These are phyloP conservation scores for Neolamprologus multifasciatus DNA, from an alignment of 2,797 vertebrate species.

Conservation along the genomic window DNA sequence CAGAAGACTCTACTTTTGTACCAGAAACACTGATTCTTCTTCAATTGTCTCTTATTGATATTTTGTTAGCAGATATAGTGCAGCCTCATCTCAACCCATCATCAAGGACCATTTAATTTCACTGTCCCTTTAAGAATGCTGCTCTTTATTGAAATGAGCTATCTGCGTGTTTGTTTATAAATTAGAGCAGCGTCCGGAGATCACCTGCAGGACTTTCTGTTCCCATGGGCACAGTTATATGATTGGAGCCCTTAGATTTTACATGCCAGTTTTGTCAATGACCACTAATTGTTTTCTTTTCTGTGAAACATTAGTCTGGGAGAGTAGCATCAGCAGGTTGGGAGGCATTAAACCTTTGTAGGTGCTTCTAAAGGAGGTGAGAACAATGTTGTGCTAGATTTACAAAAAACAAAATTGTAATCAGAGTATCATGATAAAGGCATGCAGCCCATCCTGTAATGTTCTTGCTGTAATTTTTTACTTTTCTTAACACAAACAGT, in stretches of 20 bases:
- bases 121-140: neutral
- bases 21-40: neutral
- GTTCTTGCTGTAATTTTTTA: neutral
- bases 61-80: neutral
- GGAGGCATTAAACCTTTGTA: neutral
- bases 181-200: neutral
- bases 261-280: neutral
- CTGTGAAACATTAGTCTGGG: neutral
- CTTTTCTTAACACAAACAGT: neutral
- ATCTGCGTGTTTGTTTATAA: neutral
- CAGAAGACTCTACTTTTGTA: neutral
- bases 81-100: neutral
- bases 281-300: neutral
- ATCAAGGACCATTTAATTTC: neutral
- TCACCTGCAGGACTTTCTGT: neutral
- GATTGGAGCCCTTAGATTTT: neutral
- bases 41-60: neutral
- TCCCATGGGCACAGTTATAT: neutral
- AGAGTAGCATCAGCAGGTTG: conserved; percentile 1
- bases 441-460: neutral
- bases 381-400: neutral
- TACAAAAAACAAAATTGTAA: neutral
- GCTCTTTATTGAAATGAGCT: neutral
- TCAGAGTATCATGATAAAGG: neutral
- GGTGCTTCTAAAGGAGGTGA: neutral